Evolutionary conservation across 2,113 vertebrate genomes (phyloP), one percentile per base, ranked within the genome.

Genomic region (Lagopus muta): DNA sequence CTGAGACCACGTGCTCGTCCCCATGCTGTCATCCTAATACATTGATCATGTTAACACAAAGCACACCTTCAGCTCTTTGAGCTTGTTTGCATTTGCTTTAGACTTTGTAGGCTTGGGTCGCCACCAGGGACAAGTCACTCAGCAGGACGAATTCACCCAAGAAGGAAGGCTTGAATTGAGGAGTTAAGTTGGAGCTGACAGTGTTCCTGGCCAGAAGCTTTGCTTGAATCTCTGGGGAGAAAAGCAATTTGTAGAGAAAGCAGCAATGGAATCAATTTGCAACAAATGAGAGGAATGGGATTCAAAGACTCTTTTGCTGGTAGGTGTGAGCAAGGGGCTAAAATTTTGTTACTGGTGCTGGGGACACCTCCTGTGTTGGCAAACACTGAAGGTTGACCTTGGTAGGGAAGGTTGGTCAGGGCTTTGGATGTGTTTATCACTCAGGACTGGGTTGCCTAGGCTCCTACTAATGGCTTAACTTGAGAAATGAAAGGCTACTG

Each of bases 31-130:
- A 1, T 47, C 21, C 19, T 11, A 11, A 19, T 52, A 12, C 9
- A 13, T 3, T 3, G 6, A 4, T 13, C 15, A 12, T 4, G 30
- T 10, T 9, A 11, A 10, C 36, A 1, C 4, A 19, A 58, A 2
- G 24, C 36, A 12, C 32, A 10, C 0, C 1, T 38, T 47, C 16
- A 7, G 57, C 57, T 36, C 42, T 1, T 5, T 6, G 47, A 86
- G 50, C 32, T 67, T 8, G 27, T 32, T 5, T n/a, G 27, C 24
- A 32, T 65, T 88, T 79, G 7, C 48, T 70, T 47, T 58, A 65
- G 43, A 40, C 24, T 70, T 34, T 24, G 57, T 40, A 71, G 69
- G 28, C 32, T 36, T 65, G 27, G n/a, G 47, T 25, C 30, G 36
- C 13, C 32, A 30, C 43, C 13, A 13, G 28, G 21, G 34, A 18